A percentile compares a stretch with the other conserved stretches of the same genome.
phyloP scores from a whole-genome alignment of 2,797 vertebrate genomes.

The Emys orbicularis region DNA sequence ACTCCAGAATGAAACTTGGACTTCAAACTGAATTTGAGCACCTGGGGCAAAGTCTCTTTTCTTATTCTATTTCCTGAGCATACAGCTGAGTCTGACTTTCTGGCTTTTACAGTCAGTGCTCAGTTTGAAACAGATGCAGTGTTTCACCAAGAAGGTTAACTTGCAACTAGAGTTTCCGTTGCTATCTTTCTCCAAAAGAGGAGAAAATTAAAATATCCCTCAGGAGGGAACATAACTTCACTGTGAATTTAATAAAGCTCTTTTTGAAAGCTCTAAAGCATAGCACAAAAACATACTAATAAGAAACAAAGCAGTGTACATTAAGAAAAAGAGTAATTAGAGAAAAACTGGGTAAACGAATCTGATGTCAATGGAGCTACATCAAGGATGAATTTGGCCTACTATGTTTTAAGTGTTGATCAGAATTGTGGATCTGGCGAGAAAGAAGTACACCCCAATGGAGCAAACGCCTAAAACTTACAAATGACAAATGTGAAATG shows the following conservation, averaged over 20 bases:
- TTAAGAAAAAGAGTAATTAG: conserved; percentile 18
- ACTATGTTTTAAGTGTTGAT: conserved; percentile 72
- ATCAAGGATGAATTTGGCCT: conserved; percentile 59
- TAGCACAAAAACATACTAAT: conserved; percentile 35
- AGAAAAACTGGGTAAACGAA: conserved; percentile 56
- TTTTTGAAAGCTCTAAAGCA: conserved; percentile 45
- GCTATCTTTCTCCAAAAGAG: conserved; percentile 70
- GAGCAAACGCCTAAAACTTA: conserved; percentile 57
- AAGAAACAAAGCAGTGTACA: conserved; percentile 32
- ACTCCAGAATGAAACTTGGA: conserved; percentile 27
- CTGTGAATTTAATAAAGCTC: conserved; percentile 53
- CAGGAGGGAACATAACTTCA: conserved; percentile 49
- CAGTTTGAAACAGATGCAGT: conserved; percentile 77
- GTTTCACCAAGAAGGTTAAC: conserved; percentile 73
- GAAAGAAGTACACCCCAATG: conserved; percentile 62
- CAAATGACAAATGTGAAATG: conserved; percentile 64
- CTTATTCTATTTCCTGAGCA: conserved; percentile 76
- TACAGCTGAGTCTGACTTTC: conserved; percentile 75
- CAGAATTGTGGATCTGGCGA: conserved; percentile 67
- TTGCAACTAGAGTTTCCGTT: conserved; percentile 66
- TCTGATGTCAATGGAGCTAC: conserved; percentile 66
- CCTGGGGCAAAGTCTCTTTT: conserved; percentile 74
- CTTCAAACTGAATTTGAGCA: conserved; percentile 55
- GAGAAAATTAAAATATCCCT: conserved; percentile 74
- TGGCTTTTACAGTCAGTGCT: conserved; percentile 69